Conservation (phyloP, 2,797 vertebrate species). For the Acanthopagrus latus region DNA sequence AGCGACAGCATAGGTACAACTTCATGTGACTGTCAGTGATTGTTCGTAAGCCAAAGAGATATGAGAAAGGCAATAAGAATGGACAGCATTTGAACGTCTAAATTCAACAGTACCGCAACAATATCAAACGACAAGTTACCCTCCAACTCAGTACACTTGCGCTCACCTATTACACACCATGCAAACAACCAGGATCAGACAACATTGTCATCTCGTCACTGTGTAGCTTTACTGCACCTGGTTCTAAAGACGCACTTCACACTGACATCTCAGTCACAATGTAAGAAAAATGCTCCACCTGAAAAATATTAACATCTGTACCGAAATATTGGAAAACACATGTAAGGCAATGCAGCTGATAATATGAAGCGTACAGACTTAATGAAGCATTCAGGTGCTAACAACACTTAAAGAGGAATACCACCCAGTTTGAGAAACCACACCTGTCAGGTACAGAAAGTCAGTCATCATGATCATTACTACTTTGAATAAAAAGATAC, state of each 20-base stretch:
- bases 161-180: constrained; percentile 17
- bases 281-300: constrained; percentile 31
- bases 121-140: constrained; percentile 10
- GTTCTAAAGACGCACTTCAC: constrained; percentile 10
- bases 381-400: constrained; percentile 5
- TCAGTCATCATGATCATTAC: neutral
- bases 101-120: constrained; percentile 27
- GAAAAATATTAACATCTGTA: constrained; percentile 27
- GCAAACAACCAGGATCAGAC: constrained; percentile 8
- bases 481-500: neutral
- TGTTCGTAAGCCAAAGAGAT: constrained; percentile 2
- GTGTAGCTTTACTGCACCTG: constrained; percentile 43
- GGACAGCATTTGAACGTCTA: constrained; percentile 18
- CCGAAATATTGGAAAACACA: constrained; percentile 22
- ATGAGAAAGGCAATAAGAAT: constrained; percentile 35
- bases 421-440: constrained; percentile 24
- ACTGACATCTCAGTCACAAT: constrained; percentile 14
- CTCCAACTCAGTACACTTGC: constrained; percentile 2
- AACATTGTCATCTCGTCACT: constrained; percentile 46
- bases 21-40: constrained; percentile 2
- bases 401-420: constrained; percentile 40
- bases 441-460: neutral
- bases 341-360: constrained; percentile 36
- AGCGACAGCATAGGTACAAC: constrained; percentile 1
- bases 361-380: constrained; percentile 27